Evolutionary conservation across 2,888 invertebrate genomes (phyloP), one percentile per base, ranked within the genome.

Genomic region (Lochmaea capreae): DNA sequence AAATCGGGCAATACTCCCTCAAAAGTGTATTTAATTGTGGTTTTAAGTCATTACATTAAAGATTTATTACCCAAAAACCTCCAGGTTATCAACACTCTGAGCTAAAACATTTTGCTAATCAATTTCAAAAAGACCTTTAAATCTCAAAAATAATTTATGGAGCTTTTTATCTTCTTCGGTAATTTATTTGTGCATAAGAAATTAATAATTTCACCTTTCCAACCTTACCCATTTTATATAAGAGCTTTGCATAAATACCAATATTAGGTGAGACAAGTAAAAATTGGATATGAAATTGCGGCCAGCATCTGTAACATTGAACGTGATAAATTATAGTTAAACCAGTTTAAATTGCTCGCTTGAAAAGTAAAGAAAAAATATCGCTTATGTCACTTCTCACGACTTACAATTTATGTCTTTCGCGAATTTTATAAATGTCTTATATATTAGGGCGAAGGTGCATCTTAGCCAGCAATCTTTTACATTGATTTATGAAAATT

Each of bases 301-400:
- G 10, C 2, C 10, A 9, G 54, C 18, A 18, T 54, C 18, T 54
- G 54, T 18, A 16, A 54, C 16, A 11, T 54, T 39, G 16, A 54
- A 54, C 16, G 18, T 10, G 11, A 54, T 54, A 54, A 54, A 54
- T 54, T 54, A 11, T 54, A 54, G 54, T 16, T 54, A 54, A 54
- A 54, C 16, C 54, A 54, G 54, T 54, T 54, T 54, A 54, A 54
- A 54, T 54, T 54, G 54, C 11, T 54, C 10, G 54, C 54, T 54
- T 16, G 54, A 54, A 54, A 16, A 54, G 54, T 18, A 18, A 18
- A 54, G 54, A 54, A 54, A 54, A 54, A 54, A 54, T 54, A 54
- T 54, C 18, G 54, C 18, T 54, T 54, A 54, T 54, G 54, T 54
- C 54, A 54, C 54, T 54, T 54, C 16, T 54, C 10, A 54, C 54